phyloP scores from a whole-genome alignment of 2,113 vertebrate genomes.

The Hylia prasina region DNA sequence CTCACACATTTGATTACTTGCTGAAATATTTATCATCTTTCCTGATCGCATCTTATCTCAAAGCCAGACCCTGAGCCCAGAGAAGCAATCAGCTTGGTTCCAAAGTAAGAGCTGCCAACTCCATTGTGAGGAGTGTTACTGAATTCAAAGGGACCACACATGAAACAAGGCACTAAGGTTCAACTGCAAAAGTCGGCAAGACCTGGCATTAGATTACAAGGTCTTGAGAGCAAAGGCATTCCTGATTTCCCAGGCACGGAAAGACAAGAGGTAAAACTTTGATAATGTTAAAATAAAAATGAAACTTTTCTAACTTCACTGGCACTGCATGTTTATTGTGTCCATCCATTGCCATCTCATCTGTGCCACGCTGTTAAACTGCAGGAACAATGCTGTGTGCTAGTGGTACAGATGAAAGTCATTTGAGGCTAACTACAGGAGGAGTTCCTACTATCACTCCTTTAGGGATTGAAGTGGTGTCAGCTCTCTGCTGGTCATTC shows the following conservation, averaged over 20 bases:
- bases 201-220: constrained; percentile 42
- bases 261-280: not conserved
- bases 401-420: not conserved
- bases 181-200: not conserved
- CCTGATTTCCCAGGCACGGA: not conserved
- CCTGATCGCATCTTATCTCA: not conserved
- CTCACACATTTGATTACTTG: not conserved
- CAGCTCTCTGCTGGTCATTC: constrained; percentile 6
- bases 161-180: not conserved
- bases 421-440: not conserved
- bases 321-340: not conserved
- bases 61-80: not conserved
- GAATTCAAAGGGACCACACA: constrained; percentile 46
- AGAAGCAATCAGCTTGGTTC: not conserved
- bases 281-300: not conserved
- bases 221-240: constrained; percentile 6
- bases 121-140: not conserved
- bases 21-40: not conserved
- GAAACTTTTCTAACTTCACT: not conserved
- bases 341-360: not conserved
- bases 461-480: not conserved
- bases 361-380: not conserved
- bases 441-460: not conserved
- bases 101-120: not conserved
- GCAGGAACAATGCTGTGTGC: not conserved